phyloP scores from a whole-genome alignment of 2,797 vertebrate species.

The Lacerta agilis region DNA sequence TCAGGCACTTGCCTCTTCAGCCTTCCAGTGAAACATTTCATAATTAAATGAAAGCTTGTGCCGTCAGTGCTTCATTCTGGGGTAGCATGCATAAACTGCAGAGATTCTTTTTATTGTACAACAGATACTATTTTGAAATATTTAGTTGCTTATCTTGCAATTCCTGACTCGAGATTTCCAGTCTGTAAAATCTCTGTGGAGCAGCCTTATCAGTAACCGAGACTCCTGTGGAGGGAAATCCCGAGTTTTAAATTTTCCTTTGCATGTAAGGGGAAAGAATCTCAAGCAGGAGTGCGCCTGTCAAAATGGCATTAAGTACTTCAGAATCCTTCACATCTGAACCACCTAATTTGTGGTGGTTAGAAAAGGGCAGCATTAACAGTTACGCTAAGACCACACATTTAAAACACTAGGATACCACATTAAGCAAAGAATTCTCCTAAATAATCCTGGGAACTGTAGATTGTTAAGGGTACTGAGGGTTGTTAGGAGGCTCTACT shows the following conservation, averaged over 20 bases:
- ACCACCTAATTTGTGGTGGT: neutral
- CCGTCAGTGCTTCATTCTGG: neutral
- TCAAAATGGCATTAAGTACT: neutral
- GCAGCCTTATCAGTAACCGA: no score
- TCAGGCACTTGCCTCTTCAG: neutral
- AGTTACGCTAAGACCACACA: no score
- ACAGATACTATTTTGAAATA: neutral
- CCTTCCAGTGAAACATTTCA: neutral
- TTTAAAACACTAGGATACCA: no score
- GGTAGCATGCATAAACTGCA: neutral
- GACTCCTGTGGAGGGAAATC: neutral
- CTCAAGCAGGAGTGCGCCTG: neutral
- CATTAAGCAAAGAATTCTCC: no score
- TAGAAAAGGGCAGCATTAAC: neutral
- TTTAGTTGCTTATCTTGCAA: neutral
- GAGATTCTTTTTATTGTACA: neutral
- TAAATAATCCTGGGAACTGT: no score
- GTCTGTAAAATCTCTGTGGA: neutral
- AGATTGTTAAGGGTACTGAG: no score
- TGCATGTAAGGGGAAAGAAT: neutral
- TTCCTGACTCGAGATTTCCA: neutral
- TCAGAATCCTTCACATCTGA: neutral
- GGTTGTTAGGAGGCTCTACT: no score
- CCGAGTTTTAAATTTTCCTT: neutral
- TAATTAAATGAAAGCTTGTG: constrained; percentile 1